phyloP scores from a whole-genome alignment of 2,797 vertebrate genomes.

The Neosalanx taihuensis region DNA sequence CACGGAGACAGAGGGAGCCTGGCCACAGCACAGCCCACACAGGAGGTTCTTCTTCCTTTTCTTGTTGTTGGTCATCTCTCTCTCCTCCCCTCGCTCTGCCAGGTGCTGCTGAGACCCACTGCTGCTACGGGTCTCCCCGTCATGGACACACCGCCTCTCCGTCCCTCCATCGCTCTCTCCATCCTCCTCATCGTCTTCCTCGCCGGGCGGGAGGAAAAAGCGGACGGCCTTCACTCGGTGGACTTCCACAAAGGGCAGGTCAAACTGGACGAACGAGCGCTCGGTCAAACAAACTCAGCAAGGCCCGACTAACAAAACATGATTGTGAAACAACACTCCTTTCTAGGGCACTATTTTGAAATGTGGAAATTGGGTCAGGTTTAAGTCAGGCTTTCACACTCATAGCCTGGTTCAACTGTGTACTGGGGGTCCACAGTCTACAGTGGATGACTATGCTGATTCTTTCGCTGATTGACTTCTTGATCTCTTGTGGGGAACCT shows the following conservation, averaged over 20 bases:
- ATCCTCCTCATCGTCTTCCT: slow-evolving; percentile 37
- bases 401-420: too few relatives aligned
- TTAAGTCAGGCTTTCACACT: too few relatives aligned
- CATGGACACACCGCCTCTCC: neutral
- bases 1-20: slow-evolving; percentile 64
- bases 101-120: slow-evolving; percentile 63
- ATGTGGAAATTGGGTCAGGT: too few relatives aligned
- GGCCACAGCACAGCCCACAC: slow-evolving; percentile 67
- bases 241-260: slow-evolving; percentile 82
- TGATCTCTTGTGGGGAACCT: too few relatives aligned
- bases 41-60: slow-evolving; percentile 48
- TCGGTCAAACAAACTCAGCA: neutral
- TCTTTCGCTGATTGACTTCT: too few relatives aligned
- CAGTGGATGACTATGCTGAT: neutral
- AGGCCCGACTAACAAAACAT: neutral
- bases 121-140: slow-evolving; percentile 38
- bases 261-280: slow-evolving; percentile 65
- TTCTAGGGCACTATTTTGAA: neutral
- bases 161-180: slow-evolving; percentile 8
- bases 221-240: slow-evolving; percentile 77
- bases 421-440: neutral
- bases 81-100: slow-evolving; percentile 27
- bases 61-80: slow-evolving; percentile 16
- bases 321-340: neutral
- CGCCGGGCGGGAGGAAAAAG: slow-evolving; percentile 61